A percentile compares a stretch with the other conserved stretches of the same genome.
Conservation (phyloP, 2,888 invertebrate genomes). For the Mechanitis mazaeus region DNA sequence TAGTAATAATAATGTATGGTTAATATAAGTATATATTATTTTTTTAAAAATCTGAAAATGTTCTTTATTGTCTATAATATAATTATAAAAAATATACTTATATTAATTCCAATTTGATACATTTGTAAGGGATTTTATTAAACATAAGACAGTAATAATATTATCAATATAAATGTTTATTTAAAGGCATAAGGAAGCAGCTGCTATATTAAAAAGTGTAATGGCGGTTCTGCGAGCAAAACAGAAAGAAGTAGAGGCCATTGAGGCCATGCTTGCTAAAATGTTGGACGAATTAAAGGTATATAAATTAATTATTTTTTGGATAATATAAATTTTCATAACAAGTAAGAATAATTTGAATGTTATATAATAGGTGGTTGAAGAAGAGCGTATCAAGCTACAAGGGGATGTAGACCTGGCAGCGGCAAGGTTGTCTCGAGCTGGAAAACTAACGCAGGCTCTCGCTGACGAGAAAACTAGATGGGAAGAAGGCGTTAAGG, state of each 20-base stretch:
- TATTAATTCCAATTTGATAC: neutral
- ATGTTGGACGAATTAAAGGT: slow-evolving; percentile 85
- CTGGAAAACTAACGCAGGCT: slow-evolving; percentile 90
- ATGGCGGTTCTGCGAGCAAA: slow-evolving; percentile 86
- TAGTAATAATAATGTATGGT: too few species aligned
- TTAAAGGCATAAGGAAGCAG: slow-evolving; percentile 84
- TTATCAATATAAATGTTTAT: neutral
- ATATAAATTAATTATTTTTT: slow-evolving; percentile 3
- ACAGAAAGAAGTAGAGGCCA: slow-evolving; percentile 87
- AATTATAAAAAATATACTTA: too few species aligned
- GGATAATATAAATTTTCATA: too few species aligned
- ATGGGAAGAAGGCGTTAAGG: slow-evolving; percentile 86
- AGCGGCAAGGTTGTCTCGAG: slow-evolving; percentile 85
- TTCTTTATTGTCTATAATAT: too few species aligned
- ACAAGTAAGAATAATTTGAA: neutral
- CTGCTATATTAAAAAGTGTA: slow-evolving; percentile 83
- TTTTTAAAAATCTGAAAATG: too few species aligned
- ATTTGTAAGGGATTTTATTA: neutral
- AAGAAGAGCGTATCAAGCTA: slow-evolving; percentile 84
- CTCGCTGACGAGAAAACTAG: slow-evolving; percentile 90
- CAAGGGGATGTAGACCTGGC: slow-evolving; percentile 86
- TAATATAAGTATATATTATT: too few species aligned
- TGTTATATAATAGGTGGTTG: slow-evolving; percentile 69
- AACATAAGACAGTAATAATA: neutral
- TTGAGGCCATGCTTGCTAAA: slow-evolving; percentile 86